A percentile compares a stretch with the other conserved stretches of the same genome.
Evolutionary conservation across 2,888 invertebrate species (phyloP).

Genomic region (Cerastis leucographa): DNA sequence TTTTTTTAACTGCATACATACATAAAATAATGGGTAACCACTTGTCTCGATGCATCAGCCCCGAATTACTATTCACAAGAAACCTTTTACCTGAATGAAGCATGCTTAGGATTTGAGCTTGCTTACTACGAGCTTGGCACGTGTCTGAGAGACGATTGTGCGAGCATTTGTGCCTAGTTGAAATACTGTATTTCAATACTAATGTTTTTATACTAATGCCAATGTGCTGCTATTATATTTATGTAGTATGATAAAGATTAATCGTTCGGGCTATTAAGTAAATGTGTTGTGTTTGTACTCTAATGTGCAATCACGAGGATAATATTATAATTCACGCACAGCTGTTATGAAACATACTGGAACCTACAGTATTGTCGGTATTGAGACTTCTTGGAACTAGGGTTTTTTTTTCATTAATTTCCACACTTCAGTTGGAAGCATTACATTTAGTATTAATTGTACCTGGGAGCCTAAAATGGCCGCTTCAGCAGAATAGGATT

Average conservation of each 20-base stretch:
- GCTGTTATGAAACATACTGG: not conserved
- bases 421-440: not conserved
- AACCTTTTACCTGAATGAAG: not conserved
- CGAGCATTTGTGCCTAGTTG: not conserved
- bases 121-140: not conserved
- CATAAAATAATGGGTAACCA: no score
- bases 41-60: not conserved
- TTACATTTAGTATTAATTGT: not conserved
- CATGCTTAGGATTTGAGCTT: not conserved
- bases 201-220: conserved; percentile 10
- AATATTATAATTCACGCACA: not conserved
- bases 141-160: not conserved
- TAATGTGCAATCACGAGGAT: not conserved
- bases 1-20: no score
- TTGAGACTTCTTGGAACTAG: not conserved
- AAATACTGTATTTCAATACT: not conserved
- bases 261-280: conserved; percentile 9
- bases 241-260: not conserved
- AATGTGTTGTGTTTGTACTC: no score
- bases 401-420: not conserved
- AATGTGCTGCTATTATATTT: conserved; percentile 17
- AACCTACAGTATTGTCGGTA: not conserved
- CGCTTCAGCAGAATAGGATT: no score
- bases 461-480: no score
- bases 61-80: not conserved